Base-by-base conservation (phyloP, 2,888 invertebrate genomes). In the Cerastoderma edule region DNA sequence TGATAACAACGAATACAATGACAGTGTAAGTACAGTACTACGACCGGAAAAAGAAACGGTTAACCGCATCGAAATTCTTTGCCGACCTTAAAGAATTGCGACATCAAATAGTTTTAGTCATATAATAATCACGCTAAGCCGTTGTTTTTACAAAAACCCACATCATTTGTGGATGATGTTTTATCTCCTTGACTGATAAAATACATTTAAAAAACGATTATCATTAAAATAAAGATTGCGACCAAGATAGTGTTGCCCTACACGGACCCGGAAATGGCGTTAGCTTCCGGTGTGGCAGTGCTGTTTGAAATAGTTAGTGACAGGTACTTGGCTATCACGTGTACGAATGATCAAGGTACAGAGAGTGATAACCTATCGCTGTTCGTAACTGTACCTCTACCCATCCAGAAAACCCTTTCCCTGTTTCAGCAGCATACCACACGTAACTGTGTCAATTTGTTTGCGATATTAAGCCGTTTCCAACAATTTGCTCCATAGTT, bases 251-350 rank as follows among this genome's bases (percentile, higher is more conserved):
- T 13, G 22, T n/a, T 50, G 10, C 6, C 22, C 50, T n/a, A 13
- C 6, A n/a, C 6, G 16, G 50, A n/a, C 6, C 22, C 50, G 10
- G 22, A n/a, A 10, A n/a, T n/a, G n/a, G n/a, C n/a, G n/a, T 16
- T 22, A 16, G 22, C 6, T n/a, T 50, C 22, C 22, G 13, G 50
- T 6, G 22, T 6, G 22, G 10, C 22, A 22, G 10, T 50, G 6
- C 10, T 16, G 28, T 27, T 19, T 57, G 57, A 56, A 67, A 57
- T 39, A 50, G 67, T 27, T 66, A 67, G 67, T 60, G 72, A 50
- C 72, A 67, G 72, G 72, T 67, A 72, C 72, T 39, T 33, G 39
- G 8, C n/a, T 33, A 72, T 72, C 72, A 72, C 72, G 72, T 57
- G 72, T 39, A 60, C 27, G 4, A 24, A 19, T 39, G 60, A 60